Conservation (phyloP, 1,140 invertebrate genomes). For the Calosoma granatense region DNA sequence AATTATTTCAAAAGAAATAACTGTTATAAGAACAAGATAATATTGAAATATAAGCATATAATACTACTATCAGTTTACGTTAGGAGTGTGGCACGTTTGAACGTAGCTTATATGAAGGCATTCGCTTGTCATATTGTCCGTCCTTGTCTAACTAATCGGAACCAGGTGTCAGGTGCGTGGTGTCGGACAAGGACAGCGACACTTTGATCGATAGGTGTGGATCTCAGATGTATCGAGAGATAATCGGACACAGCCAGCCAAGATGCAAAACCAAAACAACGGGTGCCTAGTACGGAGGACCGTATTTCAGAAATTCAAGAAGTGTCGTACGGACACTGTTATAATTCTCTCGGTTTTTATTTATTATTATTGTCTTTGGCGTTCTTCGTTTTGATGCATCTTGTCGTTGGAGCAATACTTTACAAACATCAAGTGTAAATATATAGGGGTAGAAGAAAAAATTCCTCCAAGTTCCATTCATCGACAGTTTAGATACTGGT, state of each 20-base stretch:
- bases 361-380: conserved; percentile 1
- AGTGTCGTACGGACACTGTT: not conserved
- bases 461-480: no score
- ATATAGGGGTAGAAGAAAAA: no score
- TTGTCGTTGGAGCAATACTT: no score
- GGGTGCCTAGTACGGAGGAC: not conserved
- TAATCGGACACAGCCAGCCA: not conserved
- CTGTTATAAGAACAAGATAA: no score
- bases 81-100: no score
- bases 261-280: conserved; percentile 1
- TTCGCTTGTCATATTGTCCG: not conserved
- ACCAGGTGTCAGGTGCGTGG: not conserved
- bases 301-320: conserved; percentile 7
- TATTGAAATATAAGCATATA: no score
- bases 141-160: not conserved
- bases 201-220: conserved; percentile 4
- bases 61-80: no score
- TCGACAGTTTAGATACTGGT: no score
- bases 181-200: not conserved
- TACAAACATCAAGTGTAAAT: no score
- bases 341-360: not conserved
- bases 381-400: not conserved
- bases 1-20: no score
- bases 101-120: not conserved
- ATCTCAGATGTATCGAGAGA: conserved; percentile 4